Evolutionary conservation across 2,888 invertebrate genomes (phyloP), one percentile per base, ranked within the genome.

Genomic region (Conus canariensis): DNA sequence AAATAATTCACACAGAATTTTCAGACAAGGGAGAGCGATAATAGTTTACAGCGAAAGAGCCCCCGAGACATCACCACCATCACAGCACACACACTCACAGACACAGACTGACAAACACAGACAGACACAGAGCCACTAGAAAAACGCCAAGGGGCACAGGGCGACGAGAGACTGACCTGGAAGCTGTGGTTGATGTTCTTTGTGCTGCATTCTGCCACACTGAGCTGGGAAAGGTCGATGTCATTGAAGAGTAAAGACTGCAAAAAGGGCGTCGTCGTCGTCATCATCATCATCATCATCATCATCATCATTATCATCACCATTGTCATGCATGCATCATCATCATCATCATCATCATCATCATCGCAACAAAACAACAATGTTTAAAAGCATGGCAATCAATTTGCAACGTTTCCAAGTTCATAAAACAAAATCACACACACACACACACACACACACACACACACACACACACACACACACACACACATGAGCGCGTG

Each of bases 171-270:
- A 22, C 14, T 14, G 58, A 91, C 98, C 97, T 98, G 98, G 96
- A 98, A 98, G 97, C 98, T 98, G 96, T 98, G 97, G 97, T 98
- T 98, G 94, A 98, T 97, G 97, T 98, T 98, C 97, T 98, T 98
- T 95, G 97, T 98, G 96, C 98, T 98, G 97, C 98, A 98, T 97
- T 98, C 98, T 92, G 98, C 98, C 96, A 98, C 98, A 95, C 98
- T 98, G 94, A 98, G 97, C 97, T 98, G 98, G 94, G 98, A 98
- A 96, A 98, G 97, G 96, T 98, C 98, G 96, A 98, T 98, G 96
- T 98, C 98, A 97, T 98, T 98, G 97, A 98, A 98, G 95, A 98
- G 97, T 96, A 98, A 98, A 96, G 98, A 98, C 98, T 98, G 97
- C 14, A 97, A 97, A 94, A 96, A 80, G 12, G 10, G 9, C 74